Evolutionary conservation across 2,888 invertebrate species (phyloP), one percentile per base, ranked within the genome.

Genomic region (Limnephilus rhombicus): DNA sequence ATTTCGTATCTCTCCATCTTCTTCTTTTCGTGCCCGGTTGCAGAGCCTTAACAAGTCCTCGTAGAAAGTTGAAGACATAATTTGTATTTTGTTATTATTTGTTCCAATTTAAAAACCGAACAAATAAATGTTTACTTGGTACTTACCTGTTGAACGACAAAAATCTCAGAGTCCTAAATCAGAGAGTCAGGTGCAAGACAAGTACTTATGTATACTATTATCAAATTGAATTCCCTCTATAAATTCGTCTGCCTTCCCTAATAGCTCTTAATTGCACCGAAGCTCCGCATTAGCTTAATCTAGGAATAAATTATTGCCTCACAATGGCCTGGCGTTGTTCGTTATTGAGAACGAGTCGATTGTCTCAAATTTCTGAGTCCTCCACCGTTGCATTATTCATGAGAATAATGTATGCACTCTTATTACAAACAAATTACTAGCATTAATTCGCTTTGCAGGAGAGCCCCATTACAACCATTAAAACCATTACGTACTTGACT

Each of bases 401-500:
- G 86, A 89, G 80, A 49, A 49, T 82, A 81, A 81, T 90, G 90
- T 90, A 83, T 86, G 90, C 91, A 89, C 85, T 90, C 89, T 92
- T 92, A 89, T 93, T 93, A 86, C 90, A 87, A 85, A 85, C 90
- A 92, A 93, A 93, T 93, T 92, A 91, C 93, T 41, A 89, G 86
- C 89, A 90, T 92, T 92, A 92, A 93, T 92, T 93, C 88, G 90
- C 86, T 85, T 82, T 85, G 92, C 92, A 91, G 89, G 89, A 85
- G 85, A 45, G 68, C 49, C 80, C 91, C 68, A 68, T 68, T 68
- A 68, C 68, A 83, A 68, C 86, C 92, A 93, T 93, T 93, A 93
- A 83, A 37, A 45, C 90, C 92, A 93, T 93, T 93, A 93, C 91
- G 81, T 92, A 92, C 92, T 93, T 93, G 93, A 93, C 93, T 91